phyloP scores from a whole-genome alignment of 2,797 vertebrate species.

The Crenuchus spilurus region DNA sequence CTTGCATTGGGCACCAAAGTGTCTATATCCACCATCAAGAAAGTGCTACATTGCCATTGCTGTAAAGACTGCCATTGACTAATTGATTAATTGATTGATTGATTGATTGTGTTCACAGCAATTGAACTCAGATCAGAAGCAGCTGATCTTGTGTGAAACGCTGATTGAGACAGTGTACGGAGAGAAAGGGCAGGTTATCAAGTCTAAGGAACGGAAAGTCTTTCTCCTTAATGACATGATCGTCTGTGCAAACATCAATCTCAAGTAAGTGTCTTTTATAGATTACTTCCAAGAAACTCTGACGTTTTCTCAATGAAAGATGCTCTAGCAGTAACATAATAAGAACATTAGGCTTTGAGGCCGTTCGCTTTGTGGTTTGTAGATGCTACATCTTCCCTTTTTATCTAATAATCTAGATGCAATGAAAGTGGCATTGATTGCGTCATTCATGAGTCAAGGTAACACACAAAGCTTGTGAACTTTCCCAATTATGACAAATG shows the following conservation, averaged over 20 bases:
- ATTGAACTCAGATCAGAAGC: slow-evolving; percentile 83
- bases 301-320: background rate
- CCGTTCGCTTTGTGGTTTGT: background rate
- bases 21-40: too few species aligned
- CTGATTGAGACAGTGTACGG: slow-evolving; percentile 88
- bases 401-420: slow-evolving; percentile 44
- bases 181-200: slow-evolving; percentile 88
- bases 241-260: slow-evolving; percentile 89
- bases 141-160: slow-evolving; percentile 87
- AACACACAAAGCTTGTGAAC: slow-evolving; percentile 44
- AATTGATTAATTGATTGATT: slow-evolving; percentile 7
- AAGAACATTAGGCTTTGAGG: background rate
- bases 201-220: slow-evolving; percentile 88
- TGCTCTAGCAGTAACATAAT: background rate
- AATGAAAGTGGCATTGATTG: slow-evolving; percentile 57
- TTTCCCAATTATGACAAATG: slow-evolving; percentile 26
- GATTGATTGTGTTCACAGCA: slow-evolving; percentile 69
- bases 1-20: too few species aligned
- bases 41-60: too few species aligned
- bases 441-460: slow-evolving; percentile 57
- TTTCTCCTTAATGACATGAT: slow-evolving; percentile 89
- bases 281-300: background rate
- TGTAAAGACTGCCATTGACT: too few species aligned
- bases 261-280: slow-evolving; percentile 77
- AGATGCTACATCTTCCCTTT: slow-evolving; percentile 15